Conservation (phyloP, 2,888 invertebrate genomes). For the Amiota mariae region DNA sequence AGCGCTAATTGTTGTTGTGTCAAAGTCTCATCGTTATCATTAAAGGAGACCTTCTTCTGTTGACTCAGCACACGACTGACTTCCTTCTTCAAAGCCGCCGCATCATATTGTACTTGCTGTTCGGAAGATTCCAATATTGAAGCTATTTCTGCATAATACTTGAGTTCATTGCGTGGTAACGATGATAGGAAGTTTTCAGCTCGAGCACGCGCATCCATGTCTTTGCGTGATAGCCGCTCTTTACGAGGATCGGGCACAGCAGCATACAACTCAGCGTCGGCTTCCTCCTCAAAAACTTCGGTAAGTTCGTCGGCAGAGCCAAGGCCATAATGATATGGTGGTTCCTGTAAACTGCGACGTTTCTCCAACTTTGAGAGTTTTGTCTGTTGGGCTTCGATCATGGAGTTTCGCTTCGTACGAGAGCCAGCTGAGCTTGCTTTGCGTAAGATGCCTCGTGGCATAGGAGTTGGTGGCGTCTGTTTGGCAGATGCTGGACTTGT, state of each 20-base stretch:
- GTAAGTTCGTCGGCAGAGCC: constrained; percentile 69
- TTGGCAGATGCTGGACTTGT: constrained; percentile 62
- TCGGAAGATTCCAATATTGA: constrained; percentile 71
- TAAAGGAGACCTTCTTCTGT: constrained; percentile 73
- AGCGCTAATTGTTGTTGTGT: constrained; percentile 42
- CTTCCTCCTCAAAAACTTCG: constrained; percentile 72
- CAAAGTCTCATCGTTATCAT: constrained; percentile 52
- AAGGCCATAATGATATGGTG: constrained; percentile 75
- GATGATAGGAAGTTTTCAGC: constrained; percentile 72
- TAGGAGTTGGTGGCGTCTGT: constrained; percentile 79
- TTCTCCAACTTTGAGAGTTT: constrained; percentile 76
- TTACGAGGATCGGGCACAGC: constrained; percentile 54
- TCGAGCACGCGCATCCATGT: constrained; percentile 71
- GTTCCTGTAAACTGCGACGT: constrained; percentile 84
- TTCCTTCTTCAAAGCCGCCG: constrained; percentile 73
- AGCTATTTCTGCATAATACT: constrained; percentile 74
- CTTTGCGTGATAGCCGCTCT: constrained; percentile 70
- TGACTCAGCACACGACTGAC: constrained; percentile 73
- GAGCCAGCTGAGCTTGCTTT: constrained; percentile 65
- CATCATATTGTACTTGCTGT: constrained; percentile 69
- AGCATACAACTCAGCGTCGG: constrained; percentile 37
- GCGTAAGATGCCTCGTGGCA: constrained; percentile 73
- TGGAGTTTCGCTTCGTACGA: constrained; percentile 82
- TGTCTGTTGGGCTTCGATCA: constrained; percentile 80
- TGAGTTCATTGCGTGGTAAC: constrained; percentile 72